Base-by-base conservation (phyloP, 2,888 invertebrate genomes). In the Cantharis flavilabris region DNA sequence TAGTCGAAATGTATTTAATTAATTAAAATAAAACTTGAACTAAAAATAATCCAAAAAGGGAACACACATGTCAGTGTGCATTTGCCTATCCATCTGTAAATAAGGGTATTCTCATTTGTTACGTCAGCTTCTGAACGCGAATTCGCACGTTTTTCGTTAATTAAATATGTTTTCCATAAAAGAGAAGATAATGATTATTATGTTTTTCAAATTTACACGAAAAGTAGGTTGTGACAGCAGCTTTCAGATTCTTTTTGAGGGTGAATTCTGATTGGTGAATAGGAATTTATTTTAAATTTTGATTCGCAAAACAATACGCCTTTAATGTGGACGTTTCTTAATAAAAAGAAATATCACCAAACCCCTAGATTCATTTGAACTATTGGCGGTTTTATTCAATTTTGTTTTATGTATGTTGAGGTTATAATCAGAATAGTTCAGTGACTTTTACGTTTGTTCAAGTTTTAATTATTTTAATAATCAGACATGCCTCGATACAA, bases 401-500 rank as follows among this genome's bases (percentile, higher is more conserved):
- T 49, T 49, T 49, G 49, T 49, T 49, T 33, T 33, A 33, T 13
- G 1, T 3, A 5, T 33, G 4, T 49, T 49, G n/a, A 49, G 49
- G 64, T 64, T 64, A 64, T 64, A 64, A 64, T 20, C 18, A 65
- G 20, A 65, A n/a, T 3, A n/a, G 65, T 23, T 67, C 11, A 20
- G 7, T 67, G 11, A 26, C 1, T 67, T 16, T 16, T n/a, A 26
- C n/a, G 23, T 67, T 67, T 13, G 49, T 49, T 5, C 7, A 18
- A 18, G 18, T 10, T 64, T 16, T 71, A 62, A 13, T 23, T 9
- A 26, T 49, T 71, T 49, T 23, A 16, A 62, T 62, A 30, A 30
- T 30, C 14, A 23, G 2, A 16, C 62, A 70, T 76, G 69, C 10
- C 64, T 11, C 73, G 20, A 62, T 78, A 72, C 26, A 73, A 73